Base-by-base conservation (phyloP, 2,888 invertebrate species). In the Lepidocyrtoides sp. region DNA sequence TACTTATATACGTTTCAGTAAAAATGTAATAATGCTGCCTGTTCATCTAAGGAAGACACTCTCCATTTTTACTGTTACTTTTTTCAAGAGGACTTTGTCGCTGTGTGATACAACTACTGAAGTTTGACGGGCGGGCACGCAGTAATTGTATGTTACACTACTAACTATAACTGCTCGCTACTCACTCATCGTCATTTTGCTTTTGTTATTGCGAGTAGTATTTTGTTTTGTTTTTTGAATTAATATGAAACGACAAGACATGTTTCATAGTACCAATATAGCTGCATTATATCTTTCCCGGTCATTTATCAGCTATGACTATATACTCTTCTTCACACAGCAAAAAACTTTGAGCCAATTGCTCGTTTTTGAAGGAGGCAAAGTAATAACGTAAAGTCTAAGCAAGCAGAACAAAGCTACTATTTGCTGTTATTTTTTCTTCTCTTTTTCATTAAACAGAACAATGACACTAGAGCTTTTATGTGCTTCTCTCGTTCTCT, bases 381-480 rank as follows among this genome's bases (percentile, higher is more conserved):
- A n/a, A 26, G 51, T 23, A 79, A 79, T 79, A 87, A 84, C 29
- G 44, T 83, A 51, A 84, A 69, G 83, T 44, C 44, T 63, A 44
- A 54, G 26, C 75, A 88, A n/a, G n/a, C n/a, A n/a, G 41, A 81
- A 44, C 57, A 75, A 69, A 81, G 57, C 72, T 75, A 57, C 44
- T 63, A 41, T 85, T 69, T 75, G 48, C 75, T 57, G 60, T 2
- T 69, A 69, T 60, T 26, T 72, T 84, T 86, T 79, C 87, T 48
- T 10, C 54, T 20, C 26, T 81, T 88, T 88, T 88, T 88, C 88
- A 88, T 88, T 88, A 88, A 32, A 79, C 81, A 88, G 81, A 81
- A 88, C 88, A 88, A 88, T 88, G 69, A 81, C 81, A 81, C 88
- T 81, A 41, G 69, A 75, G 66, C 66, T 87, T 86, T 86, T 75